Evolutionary conservation across 2,797 vertebrate species (phyloP).

Genomic region (Tiaroga cobitis): DNA sequence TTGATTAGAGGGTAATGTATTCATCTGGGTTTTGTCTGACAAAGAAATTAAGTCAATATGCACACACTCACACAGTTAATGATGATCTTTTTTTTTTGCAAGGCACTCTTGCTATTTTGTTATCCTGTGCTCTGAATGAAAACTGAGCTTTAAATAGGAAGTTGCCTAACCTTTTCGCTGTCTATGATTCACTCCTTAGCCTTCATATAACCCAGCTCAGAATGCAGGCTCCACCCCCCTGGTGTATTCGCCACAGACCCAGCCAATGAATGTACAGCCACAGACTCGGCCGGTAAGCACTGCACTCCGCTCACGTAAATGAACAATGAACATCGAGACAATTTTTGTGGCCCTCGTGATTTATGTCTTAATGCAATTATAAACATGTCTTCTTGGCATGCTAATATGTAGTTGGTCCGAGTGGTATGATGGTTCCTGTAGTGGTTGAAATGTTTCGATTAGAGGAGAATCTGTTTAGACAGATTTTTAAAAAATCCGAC

Average conservation of each 20-base stretch:
- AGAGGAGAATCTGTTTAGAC: neutral
- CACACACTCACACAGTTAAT: neutral
- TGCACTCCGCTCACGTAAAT: neutral
- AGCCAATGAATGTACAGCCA: constrained; percentile 95
- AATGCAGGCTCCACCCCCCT: constrained; percentile 90
- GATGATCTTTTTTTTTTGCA: neutral
- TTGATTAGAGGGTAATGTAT: constrained; percentile 9
- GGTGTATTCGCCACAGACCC: constrained; percentile 92
- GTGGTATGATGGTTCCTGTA: neutral
- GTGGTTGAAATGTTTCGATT: neutral
- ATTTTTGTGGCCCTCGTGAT: neutral
- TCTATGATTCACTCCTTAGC: constrained; percentile 70
- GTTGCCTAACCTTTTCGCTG: neutral
- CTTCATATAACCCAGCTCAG: constrained; percentile 93
- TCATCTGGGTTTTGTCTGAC: constrained; percentile 10
- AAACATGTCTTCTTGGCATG: neutral
- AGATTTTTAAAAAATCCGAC: too few species aligned
- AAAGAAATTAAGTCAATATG: neutral
- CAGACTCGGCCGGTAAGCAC: constrained; percentile 92
- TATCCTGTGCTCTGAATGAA: neutral
- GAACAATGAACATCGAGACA: too few species aligned
- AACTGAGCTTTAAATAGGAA: neutral
- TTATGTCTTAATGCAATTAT: neutral
- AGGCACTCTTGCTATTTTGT: neutral
- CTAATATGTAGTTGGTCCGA: neutral